Evolutionary conservation across 1,140 invertebrate genomes (phyloP).

Genomic region (Condylostylus longicornis): DNA sequence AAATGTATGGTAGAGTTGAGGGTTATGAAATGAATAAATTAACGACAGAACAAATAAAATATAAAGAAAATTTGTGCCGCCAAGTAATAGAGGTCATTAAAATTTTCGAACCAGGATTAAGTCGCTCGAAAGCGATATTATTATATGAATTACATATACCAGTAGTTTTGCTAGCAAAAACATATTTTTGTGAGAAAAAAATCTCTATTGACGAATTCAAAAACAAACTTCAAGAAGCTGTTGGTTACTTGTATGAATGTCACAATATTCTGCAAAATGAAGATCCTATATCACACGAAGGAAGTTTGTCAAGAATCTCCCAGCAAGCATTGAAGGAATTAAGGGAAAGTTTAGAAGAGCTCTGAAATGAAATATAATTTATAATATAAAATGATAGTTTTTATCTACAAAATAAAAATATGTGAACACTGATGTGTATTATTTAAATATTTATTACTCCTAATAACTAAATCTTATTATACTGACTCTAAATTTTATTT

Average conservation of each 20-base stretch:
- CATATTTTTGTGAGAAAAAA: constrained; percentile 40
- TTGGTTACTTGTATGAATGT: constrained; percentile 41
- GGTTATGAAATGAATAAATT: constrained; percentile 56
- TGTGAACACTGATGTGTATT: no score
- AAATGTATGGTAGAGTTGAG: constrained; percentile 57
- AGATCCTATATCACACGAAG: constrained; percentile 49
- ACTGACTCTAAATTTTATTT: no score
- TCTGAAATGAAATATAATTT: background rate
- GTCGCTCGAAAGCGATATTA: constrained; percentile 56
- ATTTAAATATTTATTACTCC: no score
- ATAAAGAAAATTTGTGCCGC: constrained; percentile 57
- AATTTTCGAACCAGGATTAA: constrained; percentile 57
- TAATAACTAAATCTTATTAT: background rate
- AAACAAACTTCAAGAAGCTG: constrained; percentile 45
- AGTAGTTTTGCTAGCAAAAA: constrained; percentile 48
- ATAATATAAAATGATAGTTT: background rate
- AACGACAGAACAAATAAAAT: constrained; percentile 50
- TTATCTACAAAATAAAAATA: background rate
- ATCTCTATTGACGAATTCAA: constrained; percentile 46
- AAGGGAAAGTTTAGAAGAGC: constrained; percentile 41
- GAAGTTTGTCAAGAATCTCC: constrained; percentile 47
- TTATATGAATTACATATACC: constrained; percentile 66
- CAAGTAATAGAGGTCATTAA: constrained; percentile 51
- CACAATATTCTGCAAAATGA: constrained; percentile 49
- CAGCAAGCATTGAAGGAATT: constrained; percentile 44